These are phyloP conservation scores for Pangasius djambal DNA, from an alignment of 2,797 vertebrate genomes.

Conservation along the genomic window DNA sequence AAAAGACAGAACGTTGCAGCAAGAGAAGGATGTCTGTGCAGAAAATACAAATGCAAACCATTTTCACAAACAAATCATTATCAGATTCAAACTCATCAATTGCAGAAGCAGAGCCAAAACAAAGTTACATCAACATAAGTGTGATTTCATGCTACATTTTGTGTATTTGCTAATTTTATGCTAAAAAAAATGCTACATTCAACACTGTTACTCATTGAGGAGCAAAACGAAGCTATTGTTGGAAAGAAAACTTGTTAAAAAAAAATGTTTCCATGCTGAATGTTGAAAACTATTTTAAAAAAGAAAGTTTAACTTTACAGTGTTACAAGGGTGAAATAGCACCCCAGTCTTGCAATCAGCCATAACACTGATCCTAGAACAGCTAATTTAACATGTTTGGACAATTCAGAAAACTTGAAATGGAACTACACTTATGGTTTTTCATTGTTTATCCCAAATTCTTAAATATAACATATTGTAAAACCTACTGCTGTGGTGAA, in stretches of 20 bases:
- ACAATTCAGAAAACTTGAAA: neutral
- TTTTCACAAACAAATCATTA: slow-evolving; percentile 4
- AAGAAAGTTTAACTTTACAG: neutral
- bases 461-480: slow-evolving; percentile 19
- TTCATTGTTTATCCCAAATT: slow-evolving; percentile 32
- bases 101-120: neutral
- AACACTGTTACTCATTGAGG: neutral
- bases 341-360: neutral
- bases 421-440: neutral
- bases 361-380: neutral
- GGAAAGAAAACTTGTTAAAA: neutral
- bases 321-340: neutral
- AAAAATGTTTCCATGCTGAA: neutral
- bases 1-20: slow-evolving; percentile 8
- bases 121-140: neutral
- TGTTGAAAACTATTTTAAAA: neutral
- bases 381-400: neutral
- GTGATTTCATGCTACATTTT: neutral
- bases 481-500: slow-evolving; percentile 31
- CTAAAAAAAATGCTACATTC: neutral
- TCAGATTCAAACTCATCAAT: neutral
- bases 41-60: slow-evolving; percentile 10
- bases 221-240: neutral
- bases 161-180: neutral
- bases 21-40: slow-evolving; percentile 1